A percentile compares a stretch with the other conserved stretches of the same genome.
Evolutionary conservation across 2,888 invertebrate genomes (phyloP).

Genomic region (Brachynemurus nebulosus): DNA sequence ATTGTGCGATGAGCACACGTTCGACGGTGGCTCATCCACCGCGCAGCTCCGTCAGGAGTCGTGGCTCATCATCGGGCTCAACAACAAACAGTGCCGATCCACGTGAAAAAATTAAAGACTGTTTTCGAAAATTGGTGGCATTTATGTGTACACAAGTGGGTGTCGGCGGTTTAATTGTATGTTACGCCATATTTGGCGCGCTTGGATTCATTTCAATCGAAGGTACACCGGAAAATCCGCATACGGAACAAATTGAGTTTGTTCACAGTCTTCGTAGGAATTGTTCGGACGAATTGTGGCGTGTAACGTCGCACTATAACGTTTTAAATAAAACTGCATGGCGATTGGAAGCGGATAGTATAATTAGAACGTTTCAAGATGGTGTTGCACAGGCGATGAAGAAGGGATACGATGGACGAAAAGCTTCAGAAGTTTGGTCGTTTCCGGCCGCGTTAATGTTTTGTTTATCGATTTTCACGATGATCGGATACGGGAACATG

Average conservation of each 20-base stretch:
- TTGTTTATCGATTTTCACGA: conserved; percentile 75
- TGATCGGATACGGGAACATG: conserved; percentile 85
- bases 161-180: conserved; percentile 74
- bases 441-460: conserved; percentile 83
- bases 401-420: conserved; percentile 52
- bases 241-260: conserved; percentile 36
- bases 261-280: conserved; percentile 37
- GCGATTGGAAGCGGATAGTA: conserved; percentile 41
- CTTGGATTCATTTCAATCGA: conserved; percentile 70
- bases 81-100: conserved; percentile 52
- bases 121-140: conserved; percentile 70
- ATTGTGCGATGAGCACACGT: neutral
- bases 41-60: conserved; percentile 49
- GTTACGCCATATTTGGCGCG: conserved; percentile 77
- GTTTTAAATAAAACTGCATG: conserved; percentile 54
- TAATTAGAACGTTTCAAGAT: conserved; percentile 51
- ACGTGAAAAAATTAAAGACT: conserved; percentile 66
- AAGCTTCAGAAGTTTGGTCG: conserved; percentile 62
- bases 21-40: conserved; percentile 5
- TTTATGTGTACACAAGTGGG: conserved; percentile 91
- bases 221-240: conserved; percentile 36
- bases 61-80: conserved; percentile 44
- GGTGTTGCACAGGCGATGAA: conserved; percentile 50
- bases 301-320: conserved; percentile 49
- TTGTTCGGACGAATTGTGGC: conserved; percentile 53